Conservation (phyloP, 2,113 vertebrate species). For the Heterotilapia buettikoferi region DNA sequence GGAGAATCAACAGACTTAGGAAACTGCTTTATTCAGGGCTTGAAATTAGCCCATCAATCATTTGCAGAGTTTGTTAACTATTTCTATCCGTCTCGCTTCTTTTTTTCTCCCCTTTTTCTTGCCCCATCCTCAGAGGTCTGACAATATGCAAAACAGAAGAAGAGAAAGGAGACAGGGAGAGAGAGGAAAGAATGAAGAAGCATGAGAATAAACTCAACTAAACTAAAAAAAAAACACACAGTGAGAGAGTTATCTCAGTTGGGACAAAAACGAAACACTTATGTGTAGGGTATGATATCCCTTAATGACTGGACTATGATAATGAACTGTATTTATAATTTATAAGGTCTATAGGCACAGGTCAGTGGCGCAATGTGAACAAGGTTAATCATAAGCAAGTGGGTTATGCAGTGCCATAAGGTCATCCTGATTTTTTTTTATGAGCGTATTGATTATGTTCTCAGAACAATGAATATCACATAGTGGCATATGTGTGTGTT, state of each 20-base stretch:
- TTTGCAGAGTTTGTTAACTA: conserved; percentile 88
- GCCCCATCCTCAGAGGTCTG: conserved; percentile 52
- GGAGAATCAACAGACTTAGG: conserved; percentile 95
- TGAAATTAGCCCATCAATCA: conserved; percentile 99
- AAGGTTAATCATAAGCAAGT: conserved; percentile 66
- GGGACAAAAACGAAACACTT: conserved; percentile 21
- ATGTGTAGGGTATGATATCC: conserved; percentile 3
- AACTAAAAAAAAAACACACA: conserved; percentile 22
- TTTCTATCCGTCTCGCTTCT: conserved; percentile 58
- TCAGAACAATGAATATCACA: conserved; percentile 52
- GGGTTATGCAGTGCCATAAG: conserved; percentile 45
- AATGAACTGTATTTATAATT: conserved; percentile 69
- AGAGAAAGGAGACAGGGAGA: background rate
- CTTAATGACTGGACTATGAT: conserved; percentile 29
- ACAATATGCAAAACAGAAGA: conserved; percentile 38
- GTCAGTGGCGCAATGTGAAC: conserved; percentile 43
- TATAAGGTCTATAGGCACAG: conserved; percentile 54
- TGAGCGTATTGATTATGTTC: conserved; percentile 68
- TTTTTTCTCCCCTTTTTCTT: background rate
- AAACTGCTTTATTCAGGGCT: conserved; percentile 90
- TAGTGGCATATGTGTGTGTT: conserved; percentile 43
- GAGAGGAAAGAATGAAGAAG: background rate
- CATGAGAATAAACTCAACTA: conserved; percentile 30
- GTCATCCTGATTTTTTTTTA: conserved; percentile 55
- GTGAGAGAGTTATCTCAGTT: background rate